Percentiles rank a stretch among this genome's conserved stretches.
phyloP scores from a whole-genome alignment of 2,888 invertebrate species.

The Sphinx pinastri region DNA sequence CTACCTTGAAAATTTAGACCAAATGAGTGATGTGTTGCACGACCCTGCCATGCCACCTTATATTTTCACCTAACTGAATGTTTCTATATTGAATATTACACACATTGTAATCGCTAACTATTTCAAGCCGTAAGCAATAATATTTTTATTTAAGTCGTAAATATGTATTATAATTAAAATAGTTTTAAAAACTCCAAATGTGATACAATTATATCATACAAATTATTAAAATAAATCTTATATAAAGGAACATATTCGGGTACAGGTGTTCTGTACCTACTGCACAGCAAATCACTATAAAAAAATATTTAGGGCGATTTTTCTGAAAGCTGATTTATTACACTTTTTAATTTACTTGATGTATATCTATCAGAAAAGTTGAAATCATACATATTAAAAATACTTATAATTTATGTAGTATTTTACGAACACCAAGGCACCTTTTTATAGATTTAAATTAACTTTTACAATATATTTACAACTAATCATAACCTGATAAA shows the following conservation, averaged over 20 bases:
- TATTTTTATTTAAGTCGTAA: slow-evolving; percentile 23
- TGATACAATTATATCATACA: slow-evolving; percentile 8
- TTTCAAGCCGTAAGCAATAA: slow-evolving; percentile 37
- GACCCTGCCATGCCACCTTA: no score
- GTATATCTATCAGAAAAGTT: no score
- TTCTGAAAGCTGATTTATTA: neutral
- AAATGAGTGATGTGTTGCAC: no score
- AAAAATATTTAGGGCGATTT: slow-evolving; percentile 19
- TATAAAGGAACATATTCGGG: slow-evolving; percentile 21
- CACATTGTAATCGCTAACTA: slow-evolving; percentile 34
- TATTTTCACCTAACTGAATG: neutral
- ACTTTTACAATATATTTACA: slow-evolving; percentile 2
- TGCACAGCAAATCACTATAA: slow-evolving; percentile 17
- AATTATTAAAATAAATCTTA: slow-evolving; percentile 25
- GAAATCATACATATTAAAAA: neutral
- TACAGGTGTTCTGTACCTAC: slow-evolving; percentile 14
- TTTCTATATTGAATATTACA: slow-evolving; percentile 23
- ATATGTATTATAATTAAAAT: slow-evolving; percentile 17
- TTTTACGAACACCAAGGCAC: slow-evolving; percentile 1
- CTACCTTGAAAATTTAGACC: no score
- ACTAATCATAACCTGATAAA: neutral
- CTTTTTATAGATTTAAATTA: neutral
- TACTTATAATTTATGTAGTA: neutral
- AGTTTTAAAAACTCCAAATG: slow-evolving; percentile 20
- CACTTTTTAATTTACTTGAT: neutral